Conservation (phyloP, 2,888 invertebrate genomes). For the Ormyrus labotus region DNA sequence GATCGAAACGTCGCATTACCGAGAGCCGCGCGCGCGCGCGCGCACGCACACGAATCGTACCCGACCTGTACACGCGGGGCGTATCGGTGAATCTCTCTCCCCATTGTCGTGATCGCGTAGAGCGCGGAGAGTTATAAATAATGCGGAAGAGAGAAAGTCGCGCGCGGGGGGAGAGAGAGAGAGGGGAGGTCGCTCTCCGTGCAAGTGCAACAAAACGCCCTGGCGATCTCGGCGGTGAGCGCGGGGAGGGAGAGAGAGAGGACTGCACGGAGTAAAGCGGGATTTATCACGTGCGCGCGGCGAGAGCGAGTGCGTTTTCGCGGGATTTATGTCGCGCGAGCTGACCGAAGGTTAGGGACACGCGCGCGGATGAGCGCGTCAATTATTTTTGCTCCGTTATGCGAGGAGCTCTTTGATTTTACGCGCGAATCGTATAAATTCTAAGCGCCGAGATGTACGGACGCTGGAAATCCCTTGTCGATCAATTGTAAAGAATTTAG, state of each 20-base stretch:
- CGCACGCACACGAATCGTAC: not conserved
- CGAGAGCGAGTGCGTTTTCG: constrained; percentile 15
- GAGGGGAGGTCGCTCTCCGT: not conserved
- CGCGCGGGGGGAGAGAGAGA: not conserved
- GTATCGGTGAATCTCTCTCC: constrained; percentile 47
- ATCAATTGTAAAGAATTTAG: too few species aligned
- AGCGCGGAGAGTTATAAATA: constrained; percentile 49
- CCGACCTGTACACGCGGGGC: not conserved
- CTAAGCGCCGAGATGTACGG: too few species aligned
- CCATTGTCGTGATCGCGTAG: constrained; percentile 46
- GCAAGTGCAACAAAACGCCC: constrained; percentile 54
- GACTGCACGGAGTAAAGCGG: constrained; percentile 15
- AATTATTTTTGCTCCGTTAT: constrained; percentile 47
- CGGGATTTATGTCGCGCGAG: constrained; percentile 34
- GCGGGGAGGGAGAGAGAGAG: constrained; percentile 3
- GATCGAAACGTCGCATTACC: not conserved
- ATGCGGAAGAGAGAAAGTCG: constrained; percentile 44
- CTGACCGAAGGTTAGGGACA: constrained; percentile 44
- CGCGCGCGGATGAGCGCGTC: constrained; percentile 20
- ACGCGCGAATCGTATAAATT: too few species aligned
- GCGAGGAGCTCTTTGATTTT: constrained; percentile 3
- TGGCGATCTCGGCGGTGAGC: constrained; percentile 3
- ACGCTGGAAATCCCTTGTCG: too few species aligned
- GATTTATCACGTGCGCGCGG: constrained; percentile 54
- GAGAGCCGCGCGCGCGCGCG: not conserved